Base-by-base conservation (phyloP, 1,140 invertebrate species). In the Ostrea denselamellosa region DNA sequence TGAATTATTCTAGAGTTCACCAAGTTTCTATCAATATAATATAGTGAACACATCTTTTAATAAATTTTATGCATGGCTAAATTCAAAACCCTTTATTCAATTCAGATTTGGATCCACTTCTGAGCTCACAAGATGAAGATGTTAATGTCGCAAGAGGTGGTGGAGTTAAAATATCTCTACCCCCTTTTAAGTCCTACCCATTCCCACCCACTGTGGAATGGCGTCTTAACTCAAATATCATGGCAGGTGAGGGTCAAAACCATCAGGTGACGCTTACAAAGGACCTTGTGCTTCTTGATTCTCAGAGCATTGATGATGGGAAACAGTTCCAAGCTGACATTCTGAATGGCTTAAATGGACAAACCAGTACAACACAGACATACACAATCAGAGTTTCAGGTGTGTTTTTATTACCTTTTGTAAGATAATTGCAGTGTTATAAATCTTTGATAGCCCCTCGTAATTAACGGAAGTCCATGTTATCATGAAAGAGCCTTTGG, bases 41-140 rank as follows among this genome's bases (percentile, higher is more conserved):
- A n/a, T n/a, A n/a, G n/a, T n/a, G n/a, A n/a, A n/a, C n/a, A n/a
- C n/a, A n/a, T n/a, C n/a, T 44, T 44, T 44, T 44, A 44, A 44
- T 44, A 44, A 44, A 44, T 44, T 44, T 44, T 44, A 44, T 44
- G 34, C 34, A 44, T 44, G 34, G 34, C 34, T 44, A 44, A 44
- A 5, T 44, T 44, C 34, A 44, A 44, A 1, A 44, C 34, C n/a
- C 34, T 44, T 44, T 44, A 44, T 44, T 44, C 34, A 44, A 44
- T 77, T 77, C 68, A 77, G 68, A 77, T 77, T 77, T 77, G 68
- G 68, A 77, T 34, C 68, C 68, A 77, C 68, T 77, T 25, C 22
- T 25, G 3, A 28, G 0, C 9, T 14, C 28, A 25, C 68, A 77
- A 77, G 68, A 77, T 77, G 68, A 77, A 34, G 28, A 25, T 14